Percentiles rank a stretch among this genome's conserved stretches.
Conservation (phyloP, 2,888 invertebrate species). For the Lacanobia oleracea region DNA sequence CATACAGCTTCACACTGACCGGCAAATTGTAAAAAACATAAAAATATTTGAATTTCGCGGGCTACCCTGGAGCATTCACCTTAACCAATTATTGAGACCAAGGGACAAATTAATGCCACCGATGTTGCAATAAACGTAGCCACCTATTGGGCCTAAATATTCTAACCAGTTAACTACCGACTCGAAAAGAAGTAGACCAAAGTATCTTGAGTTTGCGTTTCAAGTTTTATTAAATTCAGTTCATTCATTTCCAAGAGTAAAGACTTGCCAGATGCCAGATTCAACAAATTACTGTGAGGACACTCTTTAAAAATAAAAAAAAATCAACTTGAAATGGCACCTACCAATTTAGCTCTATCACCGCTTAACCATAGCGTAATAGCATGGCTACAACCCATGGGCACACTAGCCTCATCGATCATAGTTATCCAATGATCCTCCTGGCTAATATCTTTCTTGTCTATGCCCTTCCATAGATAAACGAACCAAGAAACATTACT, state of each 20-base stretch:
- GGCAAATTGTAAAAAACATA: no score
- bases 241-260: background rate
- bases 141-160: no score
- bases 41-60: no score
- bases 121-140: no score
- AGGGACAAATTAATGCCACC: no score
- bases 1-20: no score
- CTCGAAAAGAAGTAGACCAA: no score
- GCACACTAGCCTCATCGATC: slow-evolving; percentile 62
- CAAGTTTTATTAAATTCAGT: background rate
- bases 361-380: slow-evolving; percentile 70
- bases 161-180: no score
- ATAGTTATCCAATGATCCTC: slow-evolving; percentile 72
- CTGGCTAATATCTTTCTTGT: slow-evolving; percentile 53
- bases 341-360: slow-evolving; percentile 49
- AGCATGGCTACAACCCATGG: slow-evolving; percentile 67
- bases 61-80: no score
- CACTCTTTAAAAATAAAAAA: background rate
- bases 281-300: background rate
- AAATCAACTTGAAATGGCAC: slow-evolving; percentile 11
- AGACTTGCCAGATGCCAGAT: background rate
- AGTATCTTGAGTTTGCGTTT: no score
- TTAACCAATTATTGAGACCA: no score
- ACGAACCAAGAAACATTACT: slow-evolving; percentile 34
- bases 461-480: slow-evolving; percentile 76